A percentile compares a stretch with the other conserved stretches of the same genome.
phyloP scores from a whole-genome alignment of 2,113 vertebrate genomes.

The Psettodes erumei region DNA sequence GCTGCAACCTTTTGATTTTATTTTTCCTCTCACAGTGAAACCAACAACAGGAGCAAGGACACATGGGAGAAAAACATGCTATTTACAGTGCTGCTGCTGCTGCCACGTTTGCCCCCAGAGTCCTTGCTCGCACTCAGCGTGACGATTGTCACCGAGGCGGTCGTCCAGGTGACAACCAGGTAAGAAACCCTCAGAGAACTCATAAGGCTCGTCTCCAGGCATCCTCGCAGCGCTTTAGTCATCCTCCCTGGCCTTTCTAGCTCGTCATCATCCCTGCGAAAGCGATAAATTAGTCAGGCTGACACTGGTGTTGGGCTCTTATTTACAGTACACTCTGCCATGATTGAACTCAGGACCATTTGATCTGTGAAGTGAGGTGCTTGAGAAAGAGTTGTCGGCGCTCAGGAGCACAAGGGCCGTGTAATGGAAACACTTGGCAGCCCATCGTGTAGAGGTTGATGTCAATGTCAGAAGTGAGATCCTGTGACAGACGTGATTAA shows the following conservation, averaged over 20 bases:
- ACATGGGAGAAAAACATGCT: constrained; percentile 37
- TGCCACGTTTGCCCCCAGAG: constrained; percentile 55
- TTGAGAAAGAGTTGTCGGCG: constrained; percentile 28
- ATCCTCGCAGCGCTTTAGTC: background rate
- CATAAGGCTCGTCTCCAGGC: constrained; percentile 29
- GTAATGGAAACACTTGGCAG: constrained; percentile 66
- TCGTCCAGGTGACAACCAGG: constrained; percentile 66
- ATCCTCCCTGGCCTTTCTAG: background rate
- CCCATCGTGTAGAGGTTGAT: constrained; percentile 66
- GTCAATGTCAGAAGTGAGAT: constrained; percentile 81
- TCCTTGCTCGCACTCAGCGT: constrained; percentile 43
- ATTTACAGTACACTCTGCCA: constrained; percentile 28
- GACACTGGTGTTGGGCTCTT: background rate
- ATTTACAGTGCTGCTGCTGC: constrained; percentile 58
- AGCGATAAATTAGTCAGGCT: constrained; percentile 37
- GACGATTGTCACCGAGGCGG: constrained; percentile 54
- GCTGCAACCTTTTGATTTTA: constrained; percentile 30
- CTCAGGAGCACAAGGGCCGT: constrained; percentile 14
- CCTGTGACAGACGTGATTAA: constrained; percentile 79
- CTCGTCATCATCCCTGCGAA: constrained; percentile 1
- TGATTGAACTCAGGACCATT: constrained; percentile 20
- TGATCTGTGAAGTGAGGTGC: constrained; percentile 49
- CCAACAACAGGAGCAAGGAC: constrained; percentile 36
- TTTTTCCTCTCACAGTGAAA: constrained; percentile 22
- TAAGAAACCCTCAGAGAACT: constrained; percentile 42